phyloP scores from a whole-genome alignment of 2,888 invertebrate genomes.

The Dromius quadrimaculatus region DNA sequence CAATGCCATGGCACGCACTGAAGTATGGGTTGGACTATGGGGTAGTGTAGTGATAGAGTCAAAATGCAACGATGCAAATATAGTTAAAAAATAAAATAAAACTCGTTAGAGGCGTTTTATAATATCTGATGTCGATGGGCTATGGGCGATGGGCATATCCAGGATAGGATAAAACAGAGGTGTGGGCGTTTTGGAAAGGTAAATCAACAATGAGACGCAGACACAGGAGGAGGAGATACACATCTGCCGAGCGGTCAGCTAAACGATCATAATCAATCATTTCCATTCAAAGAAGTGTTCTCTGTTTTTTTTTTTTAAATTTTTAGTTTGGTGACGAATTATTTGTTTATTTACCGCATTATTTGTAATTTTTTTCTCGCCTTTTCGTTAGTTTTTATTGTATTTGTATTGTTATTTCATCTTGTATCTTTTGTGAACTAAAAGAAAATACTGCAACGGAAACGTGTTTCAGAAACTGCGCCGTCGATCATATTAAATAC shows the following conservation, averaged over 20 bases:
- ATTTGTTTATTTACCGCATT: constrained; percentile 28
- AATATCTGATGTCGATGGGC: constrained; percentile 62
- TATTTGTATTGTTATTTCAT: constrained; percentile 51
- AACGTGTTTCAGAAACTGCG: constrained; percentile 39
- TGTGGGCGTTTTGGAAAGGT: constrained; percentile 62
- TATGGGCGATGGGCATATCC: constrained; percentile 57
- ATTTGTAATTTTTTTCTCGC: constrained; percentile 28
- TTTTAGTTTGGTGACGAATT: constrained; percentile 28
- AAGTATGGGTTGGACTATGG: constrained; percentile 53
- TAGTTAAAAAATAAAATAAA: constrained; percentile 55
- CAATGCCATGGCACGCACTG: constrained; percentile 51
- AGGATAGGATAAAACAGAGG: constrained; percentile 65
- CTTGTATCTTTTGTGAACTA: constrained; percentile 46
- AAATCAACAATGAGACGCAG: constrained; percentile 84
- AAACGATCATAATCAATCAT: constrained; percentile 55
- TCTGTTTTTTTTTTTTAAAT: constrained; percentile 38
- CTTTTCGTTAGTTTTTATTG: constrained; percentile 47
- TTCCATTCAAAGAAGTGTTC: constrained; percentile 57
- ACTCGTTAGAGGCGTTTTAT: constrained; percentile 32
- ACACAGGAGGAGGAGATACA: constrained; percentile 73
- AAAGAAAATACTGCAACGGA: constrained; percentile 47
- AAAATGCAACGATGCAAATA: constrained; percentile 67
- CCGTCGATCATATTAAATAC: constrained; percentile 2
- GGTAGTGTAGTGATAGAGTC: constrained; percentile 64
- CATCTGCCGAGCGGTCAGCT: constrained; percentile 67